Evolutionary conservation across 2,113 vertebrate genomes (phyloP).

Genomic region (Strix aluco): DNA sequence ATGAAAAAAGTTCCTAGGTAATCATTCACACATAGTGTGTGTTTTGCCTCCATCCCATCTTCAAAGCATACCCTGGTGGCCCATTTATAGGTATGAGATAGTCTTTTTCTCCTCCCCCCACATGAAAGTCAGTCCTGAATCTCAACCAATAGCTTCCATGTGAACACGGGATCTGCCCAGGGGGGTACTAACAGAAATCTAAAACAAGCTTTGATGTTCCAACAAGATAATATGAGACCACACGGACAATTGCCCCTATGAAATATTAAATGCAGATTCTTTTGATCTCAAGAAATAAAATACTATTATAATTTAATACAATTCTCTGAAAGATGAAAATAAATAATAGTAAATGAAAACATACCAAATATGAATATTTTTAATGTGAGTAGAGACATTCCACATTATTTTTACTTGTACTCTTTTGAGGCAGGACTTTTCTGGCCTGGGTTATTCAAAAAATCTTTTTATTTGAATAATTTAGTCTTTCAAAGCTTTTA

Average conservation of each 20-base stretch:
- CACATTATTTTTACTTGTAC: neutral
- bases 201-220: slow-evolving; percentile 53
- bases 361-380: slow-evolving; percentile 9
- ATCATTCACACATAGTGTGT: neutral
- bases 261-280: slow-evolving; percentile 49
- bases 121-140: slow-evolving; percentile 20
- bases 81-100: neutral
- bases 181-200: neutral
- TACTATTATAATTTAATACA: neutral
- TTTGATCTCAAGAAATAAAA: slow-evolving; percentile 34
- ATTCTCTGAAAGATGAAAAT: neutral
- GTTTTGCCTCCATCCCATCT: neutral
- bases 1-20: neutral
- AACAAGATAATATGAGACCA: slow-evolving; percentile 41
- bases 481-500: neutral
- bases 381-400: neutral
- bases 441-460: neutral
- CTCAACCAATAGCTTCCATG: slow-evolving; percentile 42
- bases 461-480: neutral
- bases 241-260: neutral
- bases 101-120: neutral
- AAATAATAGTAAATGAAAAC: slow-evolving; percentile 47
- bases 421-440: neutral
- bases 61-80: slow-evolving; percentile 17
- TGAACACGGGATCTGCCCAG: slow-evolving; percentile 31